Percentiles rank a stretch among this genome's conserved stretches.
Conservation (phyloP, 37 sponge, comb jelly and placozoan species). For the Ephydatia muelleri region DNA sequence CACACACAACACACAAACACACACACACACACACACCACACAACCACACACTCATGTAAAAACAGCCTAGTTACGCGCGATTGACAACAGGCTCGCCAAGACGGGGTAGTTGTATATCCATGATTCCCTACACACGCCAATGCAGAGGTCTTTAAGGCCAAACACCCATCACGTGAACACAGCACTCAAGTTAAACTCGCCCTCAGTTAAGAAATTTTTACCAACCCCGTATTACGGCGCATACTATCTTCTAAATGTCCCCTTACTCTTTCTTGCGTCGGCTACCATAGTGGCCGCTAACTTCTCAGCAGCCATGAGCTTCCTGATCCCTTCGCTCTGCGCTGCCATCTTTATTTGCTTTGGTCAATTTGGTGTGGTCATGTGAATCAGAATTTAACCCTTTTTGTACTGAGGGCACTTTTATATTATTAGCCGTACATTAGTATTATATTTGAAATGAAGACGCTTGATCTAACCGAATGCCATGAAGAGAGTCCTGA, state of each 20-base stretch:
- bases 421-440: background rate
- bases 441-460: constrained; percentile 27
- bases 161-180: background rate
- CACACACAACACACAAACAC: too few species aligned
- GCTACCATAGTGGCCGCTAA: constrained; percentile 74
- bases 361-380: background rate
- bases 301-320: constrained; percentile 86
- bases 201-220: background rate
- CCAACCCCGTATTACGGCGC: too few species aligned
- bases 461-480: constrained; percentile 56
- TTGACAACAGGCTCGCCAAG: too few species aligned
- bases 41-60: too few species aligned
- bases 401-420: background rate
- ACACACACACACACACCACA: too few species aligned
- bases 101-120: too few species aligned
- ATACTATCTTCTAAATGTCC: background rate
- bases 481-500: constrained; percentile 70
- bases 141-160: background rate
- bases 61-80: too few species aligned
- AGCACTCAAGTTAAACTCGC: background rate
- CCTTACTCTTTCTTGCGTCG: constrained; percentile 78
- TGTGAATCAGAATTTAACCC: constrained; percentile 10
- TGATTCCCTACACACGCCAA: too few species aligned
- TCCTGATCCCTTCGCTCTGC: constrained; percentile 76
- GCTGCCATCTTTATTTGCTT: constrained; percentile 64